Evolutionary conservation across 2,888 invertebrate genomes (phyloP).

Genomic region (Autographa pulchrina): DNA sequence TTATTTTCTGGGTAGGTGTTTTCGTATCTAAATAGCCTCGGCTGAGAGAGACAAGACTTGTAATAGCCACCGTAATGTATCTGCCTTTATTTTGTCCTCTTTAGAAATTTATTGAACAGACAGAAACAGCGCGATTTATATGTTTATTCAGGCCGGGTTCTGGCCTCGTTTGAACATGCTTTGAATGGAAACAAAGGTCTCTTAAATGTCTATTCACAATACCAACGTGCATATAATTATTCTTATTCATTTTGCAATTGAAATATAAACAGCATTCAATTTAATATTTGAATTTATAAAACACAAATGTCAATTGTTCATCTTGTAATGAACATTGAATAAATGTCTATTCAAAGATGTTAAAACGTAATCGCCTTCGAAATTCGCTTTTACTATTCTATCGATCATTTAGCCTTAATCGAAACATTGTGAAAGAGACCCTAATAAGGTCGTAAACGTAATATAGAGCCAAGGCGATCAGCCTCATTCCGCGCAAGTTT

Average conservation of each 20-base stretch:
- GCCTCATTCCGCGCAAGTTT: constrained; percentile 48
- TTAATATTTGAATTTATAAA: constrained; percentile 36
- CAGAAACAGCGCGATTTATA: constrained; percentile 71
- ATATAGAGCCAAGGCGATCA: constrained; percentile 52
- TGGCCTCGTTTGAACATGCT: constrained; percentile 65
- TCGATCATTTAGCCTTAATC: constrained; percentile 48
- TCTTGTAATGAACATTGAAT: constrained; percentile 19
- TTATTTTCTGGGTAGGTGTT: constrained; percentile 57
- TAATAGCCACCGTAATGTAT: constrained; percentile 53
- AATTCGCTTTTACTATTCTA: constrained; percentile 48
- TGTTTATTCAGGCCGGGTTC: constrained; percentile 66
- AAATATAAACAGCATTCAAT: constrained; percentile 35
- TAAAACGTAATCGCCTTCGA: constrained; percentile 40
- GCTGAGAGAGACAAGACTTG: constrained; percentile 38
- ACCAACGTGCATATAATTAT: constrained; percentile 34
- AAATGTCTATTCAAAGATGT: constrained; percentile 28
- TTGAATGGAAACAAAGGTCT: constrained; percentile 67
- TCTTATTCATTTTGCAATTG: constrained; percentile 44
- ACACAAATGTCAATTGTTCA: constrained; percentile 35
- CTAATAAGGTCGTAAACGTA: constrained; percentile 47
- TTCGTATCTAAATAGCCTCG: constrained; percentile 48
- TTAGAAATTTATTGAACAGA: constrained; percentile 72
- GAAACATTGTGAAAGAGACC: constrained; percentile 52
- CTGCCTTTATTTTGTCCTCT: constrained; percentile 69
- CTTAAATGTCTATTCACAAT: constrained; percentile 45